Conservation (phyloP, 2,797 vertebrate genomes). For the Propithecus perrieri region DNA sequence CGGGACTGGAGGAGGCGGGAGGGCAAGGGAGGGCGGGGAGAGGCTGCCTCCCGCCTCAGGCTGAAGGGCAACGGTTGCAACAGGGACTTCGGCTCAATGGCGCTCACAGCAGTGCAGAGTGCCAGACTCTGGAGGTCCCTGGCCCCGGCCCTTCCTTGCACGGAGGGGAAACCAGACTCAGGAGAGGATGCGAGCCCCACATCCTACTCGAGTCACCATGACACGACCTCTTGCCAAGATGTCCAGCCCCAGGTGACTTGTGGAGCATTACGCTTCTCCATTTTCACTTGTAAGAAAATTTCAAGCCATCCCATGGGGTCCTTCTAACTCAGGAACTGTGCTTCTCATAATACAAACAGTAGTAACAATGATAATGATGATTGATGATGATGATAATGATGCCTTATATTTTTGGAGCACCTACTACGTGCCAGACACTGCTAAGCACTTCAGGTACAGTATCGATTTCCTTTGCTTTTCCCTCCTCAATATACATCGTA, state of each 20-base stretch:
- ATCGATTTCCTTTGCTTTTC: neutral
- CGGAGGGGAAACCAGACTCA: neutral
- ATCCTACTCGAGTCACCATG: neutral
- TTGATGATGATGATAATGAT: neutral
- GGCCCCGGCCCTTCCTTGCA: neutral
- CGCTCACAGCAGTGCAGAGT: neutral
- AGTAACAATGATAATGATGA: neutral
- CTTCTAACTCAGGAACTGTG: neutral
- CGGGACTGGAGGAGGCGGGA: too few species aligned
- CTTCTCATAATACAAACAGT: neutral
- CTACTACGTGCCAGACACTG: neutral
- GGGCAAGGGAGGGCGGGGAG: too few species aligned
- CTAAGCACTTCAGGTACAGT: neutral
- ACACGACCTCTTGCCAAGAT: neutral
- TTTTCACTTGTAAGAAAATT: neutral
- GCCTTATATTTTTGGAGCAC: neutral
- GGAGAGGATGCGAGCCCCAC: neutral
- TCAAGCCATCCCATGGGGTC: neutral
- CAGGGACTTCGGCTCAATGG: neutral
- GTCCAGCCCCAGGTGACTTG: fast-evolving
- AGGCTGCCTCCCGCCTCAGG: neutral
- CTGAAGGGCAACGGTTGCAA: fast-evolving
- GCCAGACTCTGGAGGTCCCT: neutral
- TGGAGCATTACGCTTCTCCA: neutral
- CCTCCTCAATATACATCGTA: neutral